These are phyloP conservation scores for Drosophila leonis DNA, from an alignment of 2,888 invertebrate genomes.

Conservation along the genomic window DNA sequence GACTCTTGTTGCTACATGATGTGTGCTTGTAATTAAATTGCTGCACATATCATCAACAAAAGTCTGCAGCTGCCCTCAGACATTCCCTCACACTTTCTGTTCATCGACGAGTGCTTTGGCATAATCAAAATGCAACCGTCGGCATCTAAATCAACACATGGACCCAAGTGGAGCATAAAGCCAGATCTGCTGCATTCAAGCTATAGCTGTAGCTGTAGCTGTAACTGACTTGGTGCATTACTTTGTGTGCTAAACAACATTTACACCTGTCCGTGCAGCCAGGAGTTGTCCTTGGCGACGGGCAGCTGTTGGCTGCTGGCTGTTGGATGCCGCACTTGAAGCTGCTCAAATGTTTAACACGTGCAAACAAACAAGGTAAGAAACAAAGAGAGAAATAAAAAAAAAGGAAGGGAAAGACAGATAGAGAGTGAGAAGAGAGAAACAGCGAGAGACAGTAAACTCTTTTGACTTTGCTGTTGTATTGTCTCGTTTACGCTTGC, in stretches of 20 bases:
- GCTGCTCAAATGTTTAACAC: conserved; percentile 67
- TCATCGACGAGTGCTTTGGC: conserved; percentile 58
- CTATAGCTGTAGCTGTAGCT: conserved; percentile 1
- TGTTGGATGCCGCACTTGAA: conserved; percentile 49
- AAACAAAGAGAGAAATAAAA: conserved; percentile 33
- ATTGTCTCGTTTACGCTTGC: conserved; percentile 75
- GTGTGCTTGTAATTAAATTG: conserved; percentile 78
- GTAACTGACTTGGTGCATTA: conserved; percentile 37
- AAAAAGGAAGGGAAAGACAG: background rate
- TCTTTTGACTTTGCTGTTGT: conserved; percentile 34
- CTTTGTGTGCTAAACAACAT: conserved; percentile 67
- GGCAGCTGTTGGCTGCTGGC: conserved; percentile 20
- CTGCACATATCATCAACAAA: conserved; percentile 61
- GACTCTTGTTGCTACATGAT: conserved; percentile 60
- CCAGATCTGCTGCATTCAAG: conserved; percentile 1
- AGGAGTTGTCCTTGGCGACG: conserved; percentile 66
- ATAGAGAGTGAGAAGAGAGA: conserved; percentile 1
- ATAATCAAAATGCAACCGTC: conserved; percentile 74
- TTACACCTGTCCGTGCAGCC: conserved; percentile 73
- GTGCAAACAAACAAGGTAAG: conserved; percentile 57
- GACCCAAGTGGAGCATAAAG: conserved; percentile 15
- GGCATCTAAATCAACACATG: conserved; percentile 57
- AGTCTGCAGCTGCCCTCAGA: conserved; percentile 29
- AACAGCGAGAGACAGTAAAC: background rate
- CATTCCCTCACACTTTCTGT: conserved; percentile 19